phyloP scores from a whole-genome alignment of 2,888 invertebrate species.

The Sinhomidia bicolor region DNA sequence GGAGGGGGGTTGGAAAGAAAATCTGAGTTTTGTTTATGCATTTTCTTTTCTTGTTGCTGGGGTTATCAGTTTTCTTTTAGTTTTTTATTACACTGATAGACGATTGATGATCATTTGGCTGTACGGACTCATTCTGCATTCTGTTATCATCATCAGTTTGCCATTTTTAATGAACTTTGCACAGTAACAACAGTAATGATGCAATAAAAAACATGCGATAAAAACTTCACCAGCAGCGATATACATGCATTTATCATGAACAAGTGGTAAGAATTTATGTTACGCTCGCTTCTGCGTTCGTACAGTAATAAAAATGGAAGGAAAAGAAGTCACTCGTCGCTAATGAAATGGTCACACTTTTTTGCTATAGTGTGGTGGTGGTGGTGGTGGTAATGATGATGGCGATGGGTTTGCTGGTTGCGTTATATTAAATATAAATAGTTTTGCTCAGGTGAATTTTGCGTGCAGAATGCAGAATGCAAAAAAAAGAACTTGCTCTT shows the following conservation, averaged over 20 bases:
- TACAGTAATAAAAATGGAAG: not conserved
- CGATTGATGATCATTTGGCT: not conserved
- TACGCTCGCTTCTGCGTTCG: not conserved
- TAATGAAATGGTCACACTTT: constrained; percentile 23
- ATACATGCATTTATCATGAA: not conserved
- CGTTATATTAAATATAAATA: not conserved
- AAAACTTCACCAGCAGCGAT: not conserved
- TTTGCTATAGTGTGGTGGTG: not conserved
- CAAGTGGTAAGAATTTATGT: constrained; percentile 1
- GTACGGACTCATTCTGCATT: not conserved
- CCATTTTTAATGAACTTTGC: constrained; percentile 8
- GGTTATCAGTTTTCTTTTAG: too few relatives aligned
- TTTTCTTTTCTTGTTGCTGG: not conserved
- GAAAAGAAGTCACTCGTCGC: constrained; percentile 9
- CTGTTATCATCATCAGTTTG: constrained; percentile 14
- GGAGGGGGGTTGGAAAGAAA: too few relatives aligned
- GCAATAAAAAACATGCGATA: constrained; percentile 38
- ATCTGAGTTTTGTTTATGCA: not conserved
- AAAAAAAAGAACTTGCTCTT: not conserved
- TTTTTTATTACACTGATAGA: not conserved
- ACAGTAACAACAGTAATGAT: constrained; percentile 20
- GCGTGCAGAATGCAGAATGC: not conserved
- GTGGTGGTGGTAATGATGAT: not conserved
- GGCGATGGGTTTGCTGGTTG: not conserved
- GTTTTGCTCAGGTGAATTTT: not conserved